A percentile compares a stretch with the other conserved stretches of the same genome.
These are phyloP conservation scores for Agrotis ipsilon DNA, from an alignment of 2,888 invertebrate species.

Conservation along the genomic window DNA sequence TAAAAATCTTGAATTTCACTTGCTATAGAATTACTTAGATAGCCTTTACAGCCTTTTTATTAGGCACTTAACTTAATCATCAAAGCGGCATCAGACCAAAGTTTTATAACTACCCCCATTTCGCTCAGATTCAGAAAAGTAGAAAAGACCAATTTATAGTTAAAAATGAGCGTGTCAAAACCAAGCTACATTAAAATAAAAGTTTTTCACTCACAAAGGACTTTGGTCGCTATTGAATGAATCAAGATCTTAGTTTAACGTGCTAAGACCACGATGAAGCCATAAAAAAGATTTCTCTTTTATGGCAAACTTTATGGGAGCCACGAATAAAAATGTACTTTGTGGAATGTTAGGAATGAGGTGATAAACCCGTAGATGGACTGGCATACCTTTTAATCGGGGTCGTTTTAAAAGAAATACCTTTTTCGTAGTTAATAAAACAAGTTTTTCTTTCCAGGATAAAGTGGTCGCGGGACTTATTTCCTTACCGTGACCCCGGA, in stretches of 20 bases:
- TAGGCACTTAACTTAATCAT: neutral
- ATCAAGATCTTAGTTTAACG: constrained; percentile 54
- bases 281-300: constrained; percentile 64
- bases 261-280: constrained; percentile 41
- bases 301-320: constrained; percentile 51
- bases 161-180: constrained; percentile 39
- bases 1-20: neutral
- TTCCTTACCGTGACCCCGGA: no score
- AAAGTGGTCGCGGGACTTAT: no score
- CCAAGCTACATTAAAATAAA: constrained; percentile 47
- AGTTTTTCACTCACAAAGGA: constrained; percentile 36
- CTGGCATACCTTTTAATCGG: constrained; percentile 48
- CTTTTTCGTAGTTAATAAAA: constrained; percentile 4
- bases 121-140: constrained; percentile 3
- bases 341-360: constrained; percentile 42
- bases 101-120: constrained; percentile 10
- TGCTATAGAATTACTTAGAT: neutral
- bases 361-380: constrained; percentile 38
- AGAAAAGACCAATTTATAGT: constrained; percentile 37
- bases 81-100: constrained; percentile 5
- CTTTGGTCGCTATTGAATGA: constrained; percentile 38
- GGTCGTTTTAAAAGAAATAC: constrained; percentile 15
- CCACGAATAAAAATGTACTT: constrained; percentile 59
- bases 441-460: neutral
- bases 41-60: constrained; percentile 18